Conservation (phyloP, 2,797 vertebrate genomes). For the Sphenodon punctatus region DNA sequence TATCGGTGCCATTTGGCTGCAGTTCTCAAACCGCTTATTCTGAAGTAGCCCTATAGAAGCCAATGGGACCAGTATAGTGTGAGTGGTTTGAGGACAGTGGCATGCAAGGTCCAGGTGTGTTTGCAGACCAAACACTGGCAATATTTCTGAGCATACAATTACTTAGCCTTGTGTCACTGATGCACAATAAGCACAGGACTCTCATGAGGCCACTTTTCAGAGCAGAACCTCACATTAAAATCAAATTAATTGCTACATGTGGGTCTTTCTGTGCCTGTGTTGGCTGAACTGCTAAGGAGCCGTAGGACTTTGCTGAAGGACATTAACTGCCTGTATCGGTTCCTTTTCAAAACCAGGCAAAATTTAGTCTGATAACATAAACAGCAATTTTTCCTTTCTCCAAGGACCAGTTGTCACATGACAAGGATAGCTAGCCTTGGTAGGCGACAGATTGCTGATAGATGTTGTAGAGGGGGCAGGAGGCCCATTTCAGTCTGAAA, state of each 20-base stretch:
- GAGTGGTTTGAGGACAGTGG: too few species aligned
- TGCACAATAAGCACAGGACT: background rate
- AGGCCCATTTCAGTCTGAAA: too few species aligned
- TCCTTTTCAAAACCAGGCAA: background rate
- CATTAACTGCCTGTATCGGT: too few species aligned
- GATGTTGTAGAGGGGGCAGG: background rate
- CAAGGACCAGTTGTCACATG: background rate
- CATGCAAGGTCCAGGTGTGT: background rate
- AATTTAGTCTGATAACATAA: background rate
- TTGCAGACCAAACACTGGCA: background rate
- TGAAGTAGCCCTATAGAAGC: too few species aligned
- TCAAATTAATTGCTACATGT: background rate
- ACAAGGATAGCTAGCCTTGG: background rate
- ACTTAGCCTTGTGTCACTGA: background rate
- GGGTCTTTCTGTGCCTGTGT: background rate
- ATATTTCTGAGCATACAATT: background rate
- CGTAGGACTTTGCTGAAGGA: background rate
- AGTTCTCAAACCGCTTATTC: too few species aligned
- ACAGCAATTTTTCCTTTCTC: background rate
- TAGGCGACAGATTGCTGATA: background rate
- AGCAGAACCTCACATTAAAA: background rate
- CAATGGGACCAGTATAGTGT: too few species aligned
- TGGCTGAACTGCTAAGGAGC: background rate
- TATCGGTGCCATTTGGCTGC: too few species aligned
- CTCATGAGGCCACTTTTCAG: background rate